Evolutionary conservation across 2,797 vertebrate species (phyloP).

Genomic region (Phrynocephalus vlangalii): DNA sequence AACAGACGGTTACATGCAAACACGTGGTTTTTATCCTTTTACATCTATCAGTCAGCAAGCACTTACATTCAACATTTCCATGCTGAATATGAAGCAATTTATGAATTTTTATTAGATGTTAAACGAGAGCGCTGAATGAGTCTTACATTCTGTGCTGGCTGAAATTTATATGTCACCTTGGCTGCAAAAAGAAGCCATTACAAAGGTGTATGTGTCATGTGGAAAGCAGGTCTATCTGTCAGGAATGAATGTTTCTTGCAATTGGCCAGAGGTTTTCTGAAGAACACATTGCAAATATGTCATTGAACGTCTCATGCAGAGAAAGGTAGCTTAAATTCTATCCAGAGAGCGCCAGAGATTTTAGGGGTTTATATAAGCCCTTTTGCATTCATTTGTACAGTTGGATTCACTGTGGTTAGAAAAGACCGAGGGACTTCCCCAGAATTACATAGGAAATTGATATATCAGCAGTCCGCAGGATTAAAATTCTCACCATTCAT

Average conservation of each 20-base stretch:
- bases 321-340: not conserved
- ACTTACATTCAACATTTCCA: no score
- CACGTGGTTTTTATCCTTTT: no score
- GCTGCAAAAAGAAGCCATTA: conserved; percentile 57
- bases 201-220: accelerated
- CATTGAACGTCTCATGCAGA: not conserved
- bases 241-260: conserved; percentile 31
- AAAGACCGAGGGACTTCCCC: conserved; percentile 12
- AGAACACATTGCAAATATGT: conserved; percentile 22
- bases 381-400: conserved; percentile 13
- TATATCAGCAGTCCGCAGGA: conserved; percentile 44
- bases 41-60: no score
- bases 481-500: conserved; percentile 35
- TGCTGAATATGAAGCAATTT: no score
- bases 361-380: not conserved
- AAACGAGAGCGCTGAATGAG: conserved; percentile 1
- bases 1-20: no score
- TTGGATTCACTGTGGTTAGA: not conserved
- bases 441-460: conserved; percentile 28
- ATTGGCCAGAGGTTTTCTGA: conserved; percentile 56
- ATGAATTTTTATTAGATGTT: no score
- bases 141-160: conserved; percentile 50
- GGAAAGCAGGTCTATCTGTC: conserved; percentile 59
- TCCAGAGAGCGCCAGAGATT: not conserved
- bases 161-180: conserved; percentile 34